Conservation (phyloP, 2,797 vertebrate genomes). For the Pogoniulus pusillus region DNA sequence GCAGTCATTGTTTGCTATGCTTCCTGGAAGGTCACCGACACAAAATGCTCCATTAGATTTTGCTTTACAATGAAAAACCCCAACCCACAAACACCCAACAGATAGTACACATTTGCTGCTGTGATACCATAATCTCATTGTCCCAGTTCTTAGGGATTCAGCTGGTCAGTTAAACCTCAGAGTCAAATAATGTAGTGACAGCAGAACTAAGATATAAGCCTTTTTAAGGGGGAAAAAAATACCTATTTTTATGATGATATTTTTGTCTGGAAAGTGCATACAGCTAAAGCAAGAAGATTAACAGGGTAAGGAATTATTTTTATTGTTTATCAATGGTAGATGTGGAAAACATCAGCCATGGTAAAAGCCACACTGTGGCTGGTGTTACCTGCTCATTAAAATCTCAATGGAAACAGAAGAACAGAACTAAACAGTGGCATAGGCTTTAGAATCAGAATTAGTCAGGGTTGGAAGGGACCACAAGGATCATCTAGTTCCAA, state of each 20-base stretch:
- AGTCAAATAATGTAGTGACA: not conserved
- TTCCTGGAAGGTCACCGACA: slow-evolving; percentile 35
- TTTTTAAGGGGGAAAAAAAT: not conserved
- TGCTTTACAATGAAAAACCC: not conserved
- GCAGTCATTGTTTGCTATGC: not conserved
- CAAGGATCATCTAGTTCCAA: no score
- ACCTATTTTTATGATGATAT: not conserved
- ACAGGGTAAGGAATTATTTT: not conserved
- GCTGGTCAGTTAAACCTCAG: slow-evolving; percentile 14
- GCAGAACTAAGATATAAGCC: not conserved
- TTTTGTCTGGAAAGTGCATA: slow-evolving; percentile 3
- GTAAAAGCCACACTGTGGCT: not conserved
- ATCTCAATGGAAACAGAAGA: not conserved
- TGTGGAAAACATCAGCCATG: not conserved
- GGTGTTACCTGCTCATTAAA: not conserved
- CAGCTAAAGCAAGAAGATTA: not conserved
- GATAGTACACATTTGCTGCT: not conserved
- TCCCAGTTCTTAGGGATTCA: slow-evolving; percentile 11
- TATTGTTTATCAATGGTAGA: not conserved
- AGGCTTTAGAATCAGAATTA: no score
- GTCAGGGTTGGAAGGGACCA: no score
- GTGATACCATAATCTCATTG: slow-evolving; percentile 24
- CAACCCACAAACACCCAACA: no score
- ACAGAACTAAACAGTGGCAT: no score
- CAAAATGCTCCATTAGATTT: slow-evolving; percentile 41